These are phyloP conservation scores for Tenualosa ilisha DNA, from an alignment of 2,797 vertebrate species.

Conservation along the genomic window DNA sequence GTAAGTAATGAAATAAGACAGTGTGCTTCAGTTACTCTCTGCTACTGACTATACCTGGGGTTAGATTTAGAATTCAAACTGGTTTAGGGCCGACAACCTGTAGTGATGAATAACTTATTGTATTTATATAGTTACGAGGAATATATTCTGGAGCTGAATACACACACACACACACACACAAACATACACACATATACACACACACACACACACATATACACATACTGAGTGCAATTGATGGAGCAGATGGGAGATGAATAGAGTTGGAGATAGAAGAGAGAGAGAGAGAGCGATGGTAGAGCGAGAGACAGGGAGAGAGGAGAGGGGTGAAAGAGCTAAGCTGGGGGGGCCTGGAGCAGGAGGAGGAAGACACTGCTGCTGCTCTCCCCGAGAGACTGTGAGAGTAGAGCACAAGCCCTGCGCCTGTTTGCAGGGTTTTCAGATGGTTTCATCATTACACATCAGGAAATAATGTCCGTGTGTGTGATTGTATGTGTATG, in stretches of 20 bases:
- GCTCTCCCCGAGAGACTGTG: background rate
- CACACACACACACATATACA: background rate
- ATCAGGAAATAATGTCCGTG: background rate
- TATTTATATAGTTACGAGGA: background rate
- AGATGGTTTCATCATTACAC: constrained; percentile 10
- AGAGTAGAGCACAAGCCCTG: background rate
- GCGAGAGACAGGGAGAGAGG: background rate
- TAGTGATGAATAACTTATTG: no score
- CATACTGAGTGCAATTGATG: background rate
- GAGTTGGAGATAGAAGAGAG: constrained; percentile 20
- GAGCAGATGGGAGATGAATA: background rate
- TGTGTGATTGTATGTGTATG: background rate
- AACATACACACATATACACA: constrained; percentile 5
- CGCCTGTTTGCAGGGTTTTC: background rate
- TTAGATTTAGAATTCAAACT: background rate
- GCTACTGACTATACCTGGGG: background rate
- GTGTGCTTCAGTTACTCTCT: background rate
- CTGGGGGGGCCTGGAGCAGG: background rate
- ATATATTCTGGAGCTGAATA: background rate
- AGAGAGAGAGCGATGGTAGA: constrained; percentile 26
- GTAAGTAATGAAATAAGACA: background rate
- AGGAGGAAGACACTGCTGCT: background rate
- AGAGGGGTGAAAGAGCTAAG: background rate
- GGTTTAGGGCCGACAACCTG: no score
- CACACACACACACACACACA: background rate